phyloP scores from a whole-genome alignment of 2,888 invertebrate genomes.

The Lasioglossum marginatum region DNA sequence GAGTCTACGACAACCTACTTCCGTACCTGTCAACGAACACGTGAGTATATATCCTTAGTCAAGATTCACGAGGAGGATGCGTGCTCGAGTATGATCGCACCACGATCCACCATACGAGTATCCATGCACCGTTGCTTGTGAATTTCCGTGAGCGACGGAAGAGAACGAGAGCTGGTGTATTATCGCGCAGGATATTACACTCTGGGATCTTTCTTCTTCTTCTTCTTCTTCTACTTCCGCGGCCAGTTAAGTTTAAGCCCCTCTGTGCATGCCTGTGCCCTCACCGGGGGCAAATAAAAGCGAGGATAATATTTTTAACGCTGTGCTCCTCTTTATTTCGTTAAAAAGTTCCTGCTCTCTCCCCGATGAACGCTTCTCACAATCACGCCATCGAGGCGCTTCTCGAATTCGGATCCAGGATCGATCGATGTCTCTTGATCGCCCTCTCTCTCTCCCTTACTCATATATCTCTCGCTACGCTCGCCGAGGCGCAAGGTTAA shows the following conservation, averaged over 20 bases:
- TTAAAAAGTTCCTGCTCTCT: neutral
- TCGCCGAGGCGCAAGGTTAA: slow-evolving; percentile 18
- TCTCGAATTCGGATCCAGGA: neutral
- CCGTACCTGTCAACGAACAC: slow-evolving; percentile 55
- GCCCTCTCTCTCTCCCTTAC: neutral
- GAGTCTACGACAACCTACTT: slow-evolving; percentile 47
- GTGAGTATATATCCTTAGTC: slow-evolving; percentile 57
- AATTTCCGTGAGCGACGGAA: neutral
- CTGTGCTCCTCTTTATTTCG: neutral
- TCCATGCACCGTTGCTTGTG: neutral
- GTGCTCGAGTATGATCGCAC: slow-evolving; percentile 1
- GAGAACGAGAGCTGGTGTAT: neutral
- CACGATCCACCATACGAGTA: neutral
- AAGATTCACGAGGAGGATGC: neutral
- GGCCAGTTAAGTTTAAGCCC: neutral
- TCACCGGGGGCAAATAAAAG: neutral
- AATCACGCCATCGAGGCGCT: neutral
- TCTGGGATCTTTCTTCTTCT: neutral
- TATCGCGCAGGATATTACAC: slow-evolving; percentile 15
- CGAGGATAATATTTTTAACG: slow-evolving; percentile 14
- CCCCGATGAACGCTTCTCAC: neutral
- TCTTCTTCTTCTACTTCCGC: neutral
- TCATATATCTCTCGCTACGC: neutral
- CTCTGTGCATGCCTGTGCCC: neutral
- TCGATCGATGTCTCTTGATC: neutral